Base-by-base conservation (phyloP, 2,888 invertebrate genomes). In the Azorinus chamasolen region DNA sequence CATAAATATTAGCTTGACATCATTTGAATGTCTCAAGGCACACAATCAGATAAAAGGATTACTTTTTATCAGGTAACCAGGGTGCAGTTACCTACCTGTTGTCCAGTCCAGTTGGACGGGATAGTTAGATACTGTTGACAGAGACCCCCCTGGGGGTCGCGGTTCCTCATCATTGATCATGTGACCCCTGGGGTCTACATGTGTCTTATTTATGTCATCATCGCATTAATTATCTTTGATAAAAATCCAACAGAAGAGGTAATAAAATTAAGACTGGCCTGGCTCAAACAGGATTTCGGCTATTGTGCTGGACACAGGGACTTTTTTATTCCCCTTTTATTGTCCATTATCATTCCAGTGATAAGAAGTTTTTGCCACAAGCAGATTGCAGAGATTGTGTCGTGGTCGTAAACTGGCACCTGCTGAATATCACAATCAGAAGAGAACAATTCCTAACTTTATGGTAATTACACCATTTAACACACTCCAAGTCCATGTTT, bases 171-270 rank as follows among this genome's bases (percentile, higher is more conserved):
- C 77, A 77, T 66, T 71, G 71, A 77, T 77, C 77, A 72, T 62
- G 41, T 14, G 18, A 25, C 68, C 77, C 71, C 62, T 14, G 41
- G 58, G 77, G 71, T 58, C 62, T 32, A 18, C 45, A 59, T 46
- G 57, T 78, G 78, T 78, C 78, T 46, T 32, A 64, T 78, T 78
- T 78, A 78, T 78, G 69, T 78, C 78, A 78, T 78, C 61, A 78
- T 78, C 72, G 72, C 78, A 78, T 73, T 78, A 69, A 72, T 78
- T 78, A 73, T 63, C 78, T 69, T 78, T 78, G 78, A 78, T 72
- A 59, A 69, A 57, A 62, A 41, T 63, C 72, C 64, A n/a, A 37
- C 63, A 22, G 41, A 51, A 64, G 50, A 27, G 61, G 78, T 78
- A 63, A 78, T 78, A 78, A 78, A 78, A 73, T 69, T 58, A 66